Evolutionary conservation across 1,140 invertebrate genomes (phyloP).

Genomic region (Chironomus striatipennis): DNA sequence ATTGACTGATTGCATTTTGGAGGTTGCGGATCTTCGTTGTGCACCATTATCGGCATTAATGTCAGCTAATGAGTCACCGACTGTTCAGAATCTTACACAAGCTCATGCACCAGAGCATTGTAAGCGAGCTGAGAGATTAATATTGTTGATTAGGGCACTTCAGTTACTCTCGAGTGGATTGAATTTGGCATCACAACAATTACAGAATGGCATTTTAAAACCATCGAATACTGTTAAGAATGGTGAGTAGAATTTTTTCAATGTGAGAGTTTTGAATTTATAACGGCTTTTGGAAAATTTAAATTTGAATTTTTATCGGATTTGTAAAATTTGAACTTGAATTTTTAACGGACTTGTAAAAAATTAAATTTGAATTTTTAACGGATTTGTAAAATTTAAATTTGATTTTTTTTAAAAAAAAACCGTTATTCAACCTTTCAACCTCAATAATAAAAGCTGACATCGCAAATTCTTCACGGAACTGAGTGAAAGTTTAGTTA

Average conservation of each 20-base stretch:
- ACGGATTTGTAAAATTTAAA: too few relatives aligned
- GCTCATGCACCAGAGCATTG: constrained; percentile 44
- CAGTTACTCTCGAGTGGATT: constrained; percentile 89
- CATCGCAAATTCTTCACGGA: too few relatives aligned
- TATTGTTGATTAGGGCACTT: constrained; percentile 80
- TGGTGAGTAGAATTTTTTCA: too few relatives aligned
- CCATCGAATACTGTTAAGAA: constrained; percentile 84
- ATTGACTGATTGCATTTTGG: constrained; percentile 81
- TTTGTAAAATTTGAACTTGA: not conserved
- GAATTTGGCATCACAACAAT: constrained; percentile 79
- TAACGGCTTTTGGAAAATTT: too few relatives aligned
- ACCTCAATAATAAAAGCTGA: too few relatives aligned
- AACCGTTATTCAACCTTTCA: too few relatives aligned
- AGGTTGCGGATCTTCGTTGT: constrained; percentile 67
- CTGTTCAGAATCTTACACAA: constrained; percentile 36
- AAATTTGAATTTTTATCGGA: too few relatives aligned
- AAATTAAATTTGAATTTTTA: too few relatives aligned
- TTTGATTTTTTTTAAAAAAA: too few relatives aligned
- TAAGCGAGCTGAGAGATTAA: constrained; percentile 77
- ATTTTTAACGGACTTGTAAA: too few relatives aligned
- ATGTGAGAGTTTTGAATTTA: too few relatives aligned
- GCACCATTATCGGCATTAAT: constrained; percentile 57
- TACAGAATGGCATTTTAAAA: constrained; percentile 72
- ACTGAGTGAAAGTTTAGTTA: too few relatives aligned
- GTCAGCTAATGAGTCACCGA: constrained; percentile 31